Conservation (phyloP, 1,140 invertebrate species). For the Theocolax elegans region DNA sequence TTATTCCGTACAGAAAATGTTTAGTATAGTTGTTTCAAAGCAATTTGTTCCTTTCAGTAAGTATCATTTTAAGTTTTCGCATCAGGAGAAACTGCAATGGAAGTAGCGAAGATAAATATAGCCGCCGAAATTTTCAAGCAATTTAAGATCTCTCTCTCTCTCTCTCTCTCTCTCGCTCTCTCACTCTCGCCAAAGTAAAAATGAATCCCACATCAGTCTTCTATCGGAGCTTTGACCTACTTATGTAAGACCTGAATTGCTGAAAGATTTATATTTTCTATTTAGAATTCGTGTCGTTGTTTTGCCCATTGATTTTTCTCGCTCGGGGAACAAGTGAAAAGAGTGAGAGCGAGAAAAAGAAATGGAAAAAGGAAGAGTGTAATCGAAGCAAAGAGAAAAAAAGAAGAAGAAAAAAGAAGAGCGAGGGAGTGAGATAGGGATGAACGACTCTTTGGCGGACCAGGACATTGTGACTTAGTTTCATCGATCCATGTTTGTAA, state of each 20-base stretch:
- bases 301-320: constrained; percentile 34
- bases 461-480: constrained; percentile 11
- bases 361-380: not conserved
- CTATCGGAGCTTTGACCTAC: constrained; percentile 3
- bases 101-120: constrained; percentile 20
- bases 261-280: constrained; percentile 32
- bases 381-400: not conserved
- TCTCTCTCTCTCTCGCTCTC: not conserved
- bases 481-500: constrained; percentile 3
- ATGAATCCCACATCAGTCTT: constrained; percentile 25
- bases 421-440: constrained; percentile 20
- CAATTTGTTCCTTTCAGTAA: constrained; percentile 1
- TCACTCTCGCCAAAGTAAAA: not conserved
- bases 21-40: constrained; percentile 17
- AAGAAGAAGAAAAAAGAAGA: not conserved
- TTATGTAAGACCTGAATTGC: constrained; percentile 30
- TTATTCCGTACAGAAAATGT: not conserved
- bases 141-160: constrained; percentile 12
- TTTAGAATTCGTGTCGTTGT: constrained; percentile 33
- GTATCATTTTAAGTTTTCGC: constrained; percentile 7
- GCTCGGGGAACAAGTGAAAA: constrained; percentile 14
- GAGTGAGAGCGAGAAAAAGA: constrained; percentile 11
- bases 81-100: not conserved
- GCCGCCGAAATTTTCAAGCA: constrained; percentile 20
- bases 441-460: constrained; percentile 24